A percentile compares a stretch with the other conserved stretches of the same genome.
These are phyloP conservation scores for Crocuta crocuta DNA, from an alignment of 2,113 vertebrate genomes.

Conservation along the genomic window DNA sequence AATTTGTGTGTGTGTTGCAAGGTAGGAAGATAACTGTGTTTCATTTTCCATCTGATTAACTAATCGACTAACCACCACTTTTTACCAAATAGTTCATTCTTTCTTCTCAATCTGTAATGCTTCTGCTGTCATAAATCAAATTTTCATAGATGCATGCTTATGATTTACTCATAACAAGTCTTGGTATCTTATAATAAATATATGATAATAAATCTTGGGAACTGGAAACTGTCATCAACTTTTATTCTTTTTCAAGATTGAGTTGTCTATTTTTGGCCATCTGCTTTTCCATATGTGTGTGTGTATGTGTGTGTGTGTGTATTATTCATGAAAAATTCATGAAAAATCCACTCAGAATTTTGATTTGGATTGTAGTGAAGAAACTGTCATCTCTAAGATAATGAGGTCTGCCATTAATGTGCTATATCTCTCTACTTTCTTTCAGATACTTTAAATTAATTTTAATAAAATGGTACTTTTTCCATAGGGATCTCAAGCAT, in stretches of 20 bases:
- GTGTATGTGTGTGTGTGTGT: too few species aligned
- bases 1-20: not conserved
- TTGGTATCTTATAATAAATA: not conserved
- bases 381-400: not conserved
- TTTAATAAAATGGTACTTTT: not conserved
- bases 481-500: not conserved
- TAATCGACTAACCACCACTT: not conserved
- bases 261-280: not conserved
- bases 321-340: not conserved
- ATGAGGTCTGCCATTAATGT: not conserved
- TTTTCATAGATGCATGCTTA: not conserved
- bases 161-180: not conserved
- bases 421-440: not conserved
- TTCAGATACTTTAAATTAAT: not conserved
- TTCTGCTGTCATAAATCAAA: not conserved
- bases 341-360: not conserved
- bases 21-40: not conserved
- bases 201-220: not conserved
- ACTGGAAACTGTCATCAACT: not conserved
- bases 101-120: not conserved
- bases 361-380: not conserved
- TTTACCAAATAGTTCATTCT: not conserved
- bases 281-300: not conserved
- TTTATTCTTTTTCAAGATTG: not conserved
- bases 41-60: not conserved